Evolutionary conservation across 2,113 vertebrate species (phyloP).

Genomic region (Blennius ocellaris): DNA sequence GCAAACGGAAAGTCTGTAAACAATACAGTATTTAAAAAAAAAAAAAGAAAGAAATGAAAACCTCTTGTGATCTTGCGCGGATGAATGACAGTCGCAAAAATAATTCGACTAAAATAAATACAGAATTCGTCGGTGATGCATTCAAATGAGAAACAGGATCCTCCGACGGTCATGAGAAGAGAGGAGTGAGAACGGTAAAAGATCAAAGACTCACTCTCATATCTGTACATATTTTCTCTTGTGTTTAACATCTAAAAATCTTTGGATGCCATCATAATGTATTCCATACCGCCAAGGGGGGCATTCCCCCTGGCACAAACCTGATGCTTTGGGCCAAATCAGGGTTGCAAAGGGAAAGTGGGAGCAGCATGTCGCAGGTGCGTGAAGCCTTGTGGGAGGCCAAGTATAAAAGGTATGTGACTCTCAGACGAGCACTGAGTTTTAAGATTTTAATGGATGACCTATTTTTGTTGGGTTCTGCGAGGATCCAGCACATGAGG

Average conservation of each 20-base stretch:
- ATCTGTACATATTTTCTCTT: conserved; percentile 38
- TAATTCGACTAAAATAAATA: conserved; percentile 34
- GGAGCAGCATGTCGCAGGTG: conserved; percentile 43
- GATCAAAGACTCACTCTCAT: conserved; percentile 39
- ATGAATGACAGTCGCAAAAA: conserved; percentile 15
- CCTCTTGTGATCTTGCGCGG: conserved; percentile 4
- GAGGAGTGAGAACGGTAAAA: conserved; percentile 9
- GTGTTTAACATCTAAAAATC: conserved; percentile 41
- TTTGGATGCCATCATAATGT: conserved; percentile 53
- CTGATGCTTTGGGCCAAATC: conserved; percentile 47
- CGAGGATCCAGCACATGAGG: not conserved
- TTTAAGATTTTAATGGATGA: conserved; percentile 45
- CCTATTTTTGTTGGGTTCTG: conserved; percentile 56
- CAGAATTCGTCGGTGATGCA: conserved; percentile 11
- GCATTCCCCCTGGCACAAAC: conserved; percentile 54
- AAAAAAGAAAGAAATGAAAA: not conserved
- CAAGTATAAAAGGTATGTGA: conserved; percentile 13
- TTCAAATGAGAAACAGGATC: conserved; percentile 10
- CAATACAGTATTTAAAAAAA: conserved; percentile 3
- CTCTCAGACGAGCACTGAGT: conserved; percentile 27
- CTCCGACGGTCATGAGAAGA: conserved; percentile 14
- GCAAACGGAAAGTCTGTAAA: not conserved
- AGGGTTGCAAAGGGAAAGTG: conserved; percentile 32
- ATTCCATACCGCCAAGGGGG: conserved; percentile 34
- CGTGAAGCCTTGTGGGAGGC: conserved; percentile 48